Evolutionary conservation across 1,140 invertebrate genomes (phyloP).

Genomic region (Subanguina moxae): DNA sequence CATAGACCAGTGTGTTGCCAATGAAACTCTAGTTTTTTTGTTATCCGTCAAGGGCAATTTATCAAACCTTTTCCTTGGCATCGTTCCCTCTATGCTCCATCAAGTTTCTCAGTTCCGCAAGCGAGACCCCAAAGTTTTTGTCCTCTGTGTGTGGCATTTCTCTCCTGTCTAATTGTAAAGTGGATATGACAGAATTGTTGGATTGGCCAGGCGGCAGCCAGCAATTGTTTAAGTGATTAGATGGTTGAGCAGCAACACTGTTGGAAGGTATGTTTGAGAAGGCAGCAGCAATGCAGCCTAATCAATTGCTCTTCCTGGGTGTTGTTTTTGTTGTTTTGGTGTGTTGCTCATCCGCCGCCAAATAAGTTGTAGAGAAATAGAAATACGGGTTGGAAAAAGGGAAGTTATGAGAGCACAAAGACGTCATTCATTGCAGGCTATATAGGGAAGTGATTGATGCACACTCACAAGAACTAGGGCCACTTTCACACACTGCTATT

Average conservation of each 20-base stretch:
- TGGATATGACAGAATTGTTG: constrained; percentile 65
- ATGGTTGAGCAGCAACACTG: neutral
- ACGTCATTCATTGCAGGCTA: constrained; percentile 1
- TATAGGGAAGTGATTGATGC: too few species aligned
- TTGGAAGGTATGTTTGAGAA: neutral
- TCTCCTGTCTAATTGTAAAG: constrained; percentile 66
- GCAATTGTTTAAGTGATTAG: neutral
- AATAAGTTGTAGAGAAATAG: neutral
- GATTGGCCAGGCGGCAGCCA: neutral
- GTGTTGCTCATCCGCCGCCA: neutral
- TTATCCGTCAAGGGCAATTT: too few species aligned
- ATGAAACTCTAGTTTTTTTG: too few species aligned
- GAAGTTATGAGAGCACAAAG: neutral
- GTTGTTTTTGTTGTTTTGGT: neutral
- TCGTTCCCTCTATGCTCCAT: constrained; percentile 45
- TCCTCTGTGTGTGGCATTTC: neutral
- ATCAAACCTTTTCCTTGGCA: constrained; percentile 42
- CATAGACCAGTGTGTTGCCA: too few species aligned
- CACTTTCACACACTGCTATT: too few species aligned
- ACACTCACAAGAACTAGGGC: too few species aligned
- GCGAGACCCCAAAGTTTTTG: constrained; percentile 27
- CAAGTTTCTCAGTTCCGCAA: constrained; percentile 32
- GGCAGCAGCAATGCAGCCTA: too few species aligned
- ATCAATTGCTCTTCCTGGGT: neutral
- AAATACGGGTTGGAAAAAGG: neutral